Percentiles rank a stretch among this genome's conserved stretches.
These are phyloP conservation scores for Thinocorus orbignyianus DNA, from an alignment of 2,113 vertebrate genomes.

Conservation along the genomic window DNA sequence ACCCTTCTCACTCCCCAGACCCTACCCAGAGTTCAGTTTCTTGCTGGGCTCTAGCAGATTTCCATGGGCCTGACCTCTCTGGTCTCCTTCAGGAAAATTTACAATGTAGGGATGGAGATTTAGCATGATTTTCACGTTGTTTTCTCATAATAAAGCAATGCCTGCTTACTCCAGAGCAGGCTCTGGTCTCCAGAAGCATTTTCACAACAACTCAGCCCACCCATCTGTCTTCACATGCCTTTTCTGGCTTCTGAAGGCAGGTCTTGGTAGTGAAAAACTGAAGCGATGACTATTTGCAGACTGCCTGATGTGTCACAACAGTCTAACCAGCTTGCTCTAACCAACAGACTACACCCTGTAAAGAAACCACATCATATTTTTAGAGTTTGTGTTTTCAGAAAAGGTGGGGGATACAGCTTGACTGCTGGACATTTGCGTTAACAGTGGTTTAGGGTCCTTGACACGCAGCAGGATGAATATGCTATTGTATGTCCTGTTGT, in stretches of 20 bases:
- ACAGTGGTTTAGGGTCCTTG: neutral
- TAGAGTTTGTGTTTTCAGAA: neutral
- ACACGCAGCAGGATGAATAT: neutral
- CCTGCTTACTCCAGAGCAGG: neutral
- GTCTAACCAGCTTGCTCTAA: neutral
- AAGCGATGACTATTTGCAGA: neutral
- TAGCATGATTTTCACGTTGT: neutral
- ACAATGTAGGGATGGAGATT: neutral
- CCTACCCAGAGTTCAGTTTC: neutral
- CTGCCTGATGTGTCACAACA: neutral
- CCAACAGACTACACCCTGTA: neutral
- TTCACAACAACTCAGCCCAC: neutral
- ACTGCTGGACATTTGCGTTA: neutral
- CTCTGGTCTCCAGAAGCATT: neutral
- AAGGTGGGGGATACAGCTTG: accelerated
- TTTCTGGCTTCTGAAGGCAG: neutral
- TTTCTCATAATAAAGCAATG: neutral
- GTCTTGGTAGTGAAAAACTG: neutral
- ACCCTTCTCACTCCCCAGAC: neutral
- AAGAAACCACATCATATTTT: neutral
- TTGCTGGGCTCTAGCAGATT: neutral
- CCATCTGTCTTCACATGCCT: neutral
- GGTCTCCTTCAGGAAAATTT: neutral
- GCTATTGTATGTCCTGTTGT: neutral
- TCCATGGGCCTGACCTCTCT: neutral